A percentile compares a stretch with the other conserved stretches of the same genome.
These are phyloP conservation scores for Catocala fraxini DNA, from an alignment of 2,888 invertebrate genomes.

Conservation along the genomic window DNA sequence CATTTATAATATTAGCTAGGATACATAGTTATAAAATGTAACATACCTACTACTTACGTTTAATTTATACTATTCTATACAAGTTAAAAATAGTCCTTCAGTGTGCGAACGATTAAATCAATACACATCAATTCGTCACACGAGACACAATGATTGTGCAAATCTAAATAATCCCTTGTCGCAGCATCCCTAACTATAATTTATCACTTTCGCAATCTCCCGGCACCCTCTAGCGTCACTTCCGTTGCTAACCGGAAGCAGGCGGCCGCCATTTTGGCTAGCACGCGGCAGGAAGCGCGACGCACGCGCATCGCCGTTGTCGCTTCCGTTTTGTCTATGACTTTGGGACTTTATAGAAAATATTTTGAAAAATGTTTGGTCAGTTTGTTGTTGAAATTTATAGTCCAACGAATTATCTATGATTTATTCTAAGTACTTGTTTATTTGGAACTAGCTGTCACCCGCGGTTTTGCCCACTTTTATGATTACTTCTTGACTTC, in stretches of 20 bases:
- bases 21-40: too few relatives aligned
- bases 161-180: constrained; percentile 63
- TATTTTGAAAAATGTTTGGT: constrained; percentile 61
- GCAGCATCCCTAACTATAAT: constrained; percentile 79
- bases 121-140: constrained; percentile 8
- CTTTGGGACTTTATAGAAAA: constrained; percentile 77
- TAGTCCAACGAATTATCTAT: constrained; percentile 18
- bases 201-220: constrained; percentile 66
- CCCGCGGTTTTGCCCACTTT: too few relatives aligned
- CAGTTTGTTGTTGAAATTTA: constrained; percentile 51
- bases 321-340: constrained; percentile 75
- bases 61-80: too few relatives aligned
- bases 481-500: too few relatives aligned
- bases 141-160: constrained; percentile 67
- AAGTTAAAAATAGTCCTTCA: too few relatives aligned
- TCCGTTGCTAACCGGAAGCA: constrained; percentile 75
- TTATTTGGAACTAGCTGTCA: too few relatives aligned
- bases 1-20: too few relatives aligned
- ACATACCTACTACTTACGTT: too few relatives aligned
- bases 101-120: not conserved
- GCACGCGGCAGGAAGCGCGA: constrained; percentile 83
- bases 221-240: constrained; percentile 72
- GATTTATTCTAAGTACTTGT: constrained; percentile 4
- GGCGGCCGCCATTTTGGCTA: constrained; percentile 85
- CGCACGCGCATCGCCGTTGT: constrained; percentile 82